A percentile compares a stretch with the other conserved stretches of the same genome.
These are phyloP conservation scores for Sus cebifrons DNA, from an alignment of 2,797 vertebrate species.

Conservation along the genomic window DNA sequence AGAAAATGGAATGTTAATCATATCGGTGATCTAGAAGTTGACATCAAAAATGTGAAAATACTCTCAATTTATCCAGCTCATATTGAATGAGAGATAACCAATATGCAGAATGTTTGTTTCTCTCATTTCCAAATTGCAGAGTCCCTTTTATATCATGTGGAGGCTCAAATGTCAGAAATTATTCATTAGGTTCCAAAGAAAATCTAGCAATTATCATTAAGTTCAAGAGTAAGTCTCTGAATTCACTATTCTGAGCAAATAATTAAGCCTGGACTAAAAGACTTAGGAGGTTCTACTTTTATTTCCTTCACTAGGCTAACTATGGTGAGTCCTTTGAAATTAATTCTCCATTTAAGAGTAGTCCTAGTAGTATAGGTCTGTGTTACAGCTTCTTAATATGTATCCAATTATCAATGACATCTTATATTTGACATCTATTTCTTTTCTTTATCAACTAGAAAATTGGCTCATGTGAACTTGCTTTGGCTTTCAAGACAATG, in stretches of 20 bases:
- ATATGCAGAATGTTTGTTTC: neutral
- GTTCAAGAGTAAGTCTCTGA: neutral
- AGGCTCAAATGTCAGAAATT: constrained; percentile 37
- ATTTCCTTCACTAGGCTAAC: constrained; percentile 33
- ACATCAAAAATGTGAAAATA: constrained; percentile 17
- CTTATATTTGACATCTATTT: neutral
- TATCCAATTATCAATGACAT: neutral
- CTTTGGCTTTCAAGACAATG: neutral
- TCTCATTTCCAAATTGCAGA: neutral
- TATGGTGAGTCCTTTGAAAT: neutral
- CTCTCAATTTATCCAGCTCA: neutral
- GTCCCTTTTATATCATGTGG: constrained; percentile 1
- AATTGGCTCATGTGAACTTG: neutral
- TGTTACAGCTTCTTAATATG: neutral
- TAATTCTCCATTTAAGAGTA: neutral
- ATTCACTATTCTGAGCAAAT: constrained; percentile 30
- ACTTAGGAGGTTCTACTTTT: neutral
- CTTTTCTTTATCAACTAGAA: constrained; percentile 3
- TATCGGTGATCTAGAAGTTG: neutral
- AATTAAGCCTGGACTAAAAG: neutral
- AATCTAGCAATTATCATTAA: neutral
- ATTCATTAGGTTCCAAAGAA: constrained; percentile 49
- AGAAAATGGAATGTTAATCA: neutral
- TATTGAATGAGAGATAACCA: neutral
- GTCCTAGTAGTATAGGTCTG: neutral